Percentiles rank a stretch among this genome's conserved stretches.
These are phyloP conservation scores for Dufourea novaeangliae DNA, from an alignment of 1,140 invertebrate species.

Conservation along the genomic window DNA sequence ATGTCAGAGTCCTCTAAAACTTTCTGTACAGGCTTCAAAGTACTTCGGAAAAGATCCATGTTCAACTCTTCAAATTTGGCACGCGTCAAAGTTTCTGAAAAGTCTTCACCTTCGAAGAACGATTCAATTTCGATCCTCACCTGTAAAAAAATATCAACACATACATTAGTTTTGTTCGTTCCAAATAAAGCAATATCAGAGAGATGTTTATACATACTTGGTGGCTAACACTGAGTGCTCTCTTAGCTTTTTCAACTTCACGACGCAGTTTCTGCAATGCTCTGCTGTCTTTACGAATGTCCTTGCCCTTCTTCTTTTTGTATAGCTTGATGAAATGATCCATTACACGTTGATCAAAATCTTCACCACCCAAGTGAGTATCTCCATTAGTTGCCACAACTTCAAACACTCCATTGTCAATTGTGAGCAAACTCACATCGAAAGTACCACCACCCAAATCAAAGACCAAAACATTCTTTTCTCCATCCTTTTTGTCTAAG, in stretches of 20 bases:
- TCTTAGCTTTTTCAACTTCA: constrained; percentile 99
- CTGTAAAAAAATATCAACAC: constrained; percentile 54
- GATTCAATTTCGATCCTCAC: constrained; percentile 99
- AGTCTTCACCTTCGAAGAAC: constrained; percentile 99
- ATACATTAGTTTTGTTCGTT: neutral
- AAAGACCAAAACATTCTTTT: constrained; percentile 99
- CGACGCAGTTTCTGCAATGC: constrained; percentile 98
- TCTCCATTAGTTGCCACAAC: constrained; percentile 99
- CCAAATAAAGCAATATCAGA: neutral
- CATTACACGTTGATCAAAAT: constrained; percentile 99
- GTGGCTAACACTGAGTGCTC: constrained; percentile 96
- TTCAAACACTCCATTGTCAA: constrained; percentile 97
- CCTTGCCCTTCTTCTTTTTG: constrained; percentile 99
- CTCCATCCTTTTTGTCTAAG: constrained; percentile 99
- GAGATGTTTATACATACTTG: constrained; percentile 82
- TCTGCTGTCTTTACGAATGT: constrained; percentile 96
- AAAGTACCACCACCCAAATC: constrained; percentile 99
- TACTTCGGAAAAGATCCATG: constrained; percentile 99
- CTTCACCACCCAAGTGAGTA: constrained; percentile 98
- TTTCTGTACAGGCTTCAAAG: constrained; percentile 99
- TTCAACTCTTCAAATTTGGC: constrained; percentile 99
- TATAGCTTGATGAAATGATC: constrained; percentile 99
- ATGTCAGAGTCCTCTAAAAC: constrained; percentile 99
- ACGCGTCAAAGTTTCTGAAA: constrained; percentile 98
- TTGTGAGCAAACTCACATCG: constrained; percentile 99